A percentile compares a stretch with the other conserved stretches of the same genome.
Evolutionary conservation across 2,797 vertebrate species (phyloP).

Genomic region (Cheirogaleus major): DNA sequence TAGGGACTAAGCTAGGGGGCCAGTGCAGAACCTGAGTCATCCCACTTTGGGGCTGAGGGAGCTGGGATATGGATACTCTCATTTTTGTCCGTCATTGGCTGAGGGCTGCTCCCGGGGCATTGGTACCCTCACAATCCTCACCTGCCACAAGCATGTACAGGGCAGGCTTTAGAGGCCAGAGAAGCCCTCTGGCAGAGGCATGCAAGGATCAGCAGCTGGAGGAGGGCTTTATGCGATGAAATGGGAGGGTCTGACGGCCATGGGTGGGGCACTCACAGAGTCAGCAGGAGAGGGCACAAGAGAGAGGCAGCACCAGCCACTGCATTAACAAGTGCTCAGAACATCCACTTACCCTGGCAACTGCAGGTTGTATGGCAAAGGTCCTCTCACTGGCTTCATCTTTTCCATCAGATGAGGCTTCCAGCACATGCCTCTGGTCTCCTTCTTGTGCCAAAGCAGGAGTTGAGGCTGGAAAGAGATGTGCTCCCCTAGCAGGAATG

Average conservation of each 20-base stretch:
- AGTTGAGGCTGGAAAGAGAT: conserved; percentile 35
- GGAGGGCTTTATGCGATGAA: background rate
- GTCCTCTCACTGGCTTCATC: background rate
- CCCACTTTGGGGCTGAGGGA: background rate
- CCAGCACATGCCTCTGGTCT: background rate
- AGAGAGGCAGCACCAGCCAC: background rate
- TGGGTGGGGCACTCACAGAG: background rate
- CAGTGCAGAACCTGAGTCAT: background rate
- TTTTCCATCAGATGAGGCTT: background rate
- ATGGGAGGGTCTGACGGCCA: background rate
- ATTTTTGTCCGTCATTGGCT: background rate
- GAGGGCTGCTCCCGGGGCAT: background rate
- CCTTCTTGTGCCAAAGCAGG: conserved; percentile 53
- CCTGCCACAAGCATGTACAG: background rate
- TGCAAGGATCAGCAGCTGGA: background rate
- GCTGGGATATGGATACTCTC: background rate
- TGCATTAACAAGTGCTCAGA: background rate
- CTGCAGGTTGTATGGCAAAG: background rate
- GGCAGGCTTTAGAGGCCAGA: background rate
- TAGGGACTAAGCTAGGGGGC: no score
- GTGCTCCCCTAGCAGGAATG: conserved; percentile 18
- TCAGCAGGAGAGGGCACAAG: background rate
- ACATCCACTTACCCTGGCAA: background rate
- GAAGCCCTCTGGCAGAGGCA: background rate
- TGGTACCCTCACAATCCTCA: background rate